Evolutionary conservation across 1,140 invertebrate genomes (phyloP).

Genomic region (Anthonomus grandis): DNA sequence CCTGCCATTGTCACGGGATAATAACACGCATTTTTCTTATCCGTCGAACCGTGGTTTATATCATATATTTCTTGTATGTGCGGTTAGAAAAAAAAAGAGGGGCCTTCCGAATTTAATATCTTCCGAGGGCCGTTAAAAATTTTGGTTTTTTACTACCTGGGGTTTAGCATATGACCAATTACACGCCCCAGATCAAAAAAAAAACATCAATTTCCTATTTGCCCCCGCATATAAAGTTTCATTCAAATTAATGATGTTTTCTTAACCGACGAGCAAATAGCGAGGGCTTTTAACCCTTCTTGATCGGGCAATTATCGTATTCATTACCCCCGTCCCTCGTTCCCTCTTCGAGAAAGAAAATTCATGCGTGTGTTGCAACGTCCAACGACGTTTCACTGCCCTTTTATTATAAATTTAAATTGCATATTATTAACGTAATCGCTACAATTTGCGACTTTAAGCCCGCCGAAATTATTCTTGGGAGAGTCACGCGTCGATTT

Average conservation of each 20-base stretch:
- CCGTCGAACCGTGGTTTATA: constrained; percentile 24
- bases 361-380: no score
- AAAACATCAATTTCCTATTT: constrained; percentile 2
- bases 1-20: constrained; percentile 22
- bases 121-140: constrained; percentile 18
- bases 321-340: no score
- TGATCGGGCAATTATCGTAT: no score
- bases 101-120: constrained; percentile 21
- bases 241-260: constrained; percentile 17
- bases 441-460: no score
- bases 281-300: no score
- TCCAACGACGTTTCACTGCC: no score
- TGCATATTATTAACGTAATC: no score
- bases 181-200: no score
- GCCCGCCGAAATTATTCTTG: no score
- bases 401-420: no score
- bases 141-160: constrained; percentile 23
- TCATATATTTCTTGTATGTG: constrained; percentile 28
- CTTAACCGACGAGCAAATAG: constrained; percentile 3
- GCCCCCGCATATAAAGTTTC: constrained; percentile 1
- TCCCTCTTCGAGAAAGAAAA: no score
- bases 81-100: constrained; percentile 23
- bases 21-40: constrained; percentile 29
- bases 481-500: no score
- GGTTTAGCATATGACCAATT: neutral